phyloP scores from a whole-genome alignment of 30 jellyfish, hydroid and myxozoan species.

The Pseudorhiza aurosa region DNA sequence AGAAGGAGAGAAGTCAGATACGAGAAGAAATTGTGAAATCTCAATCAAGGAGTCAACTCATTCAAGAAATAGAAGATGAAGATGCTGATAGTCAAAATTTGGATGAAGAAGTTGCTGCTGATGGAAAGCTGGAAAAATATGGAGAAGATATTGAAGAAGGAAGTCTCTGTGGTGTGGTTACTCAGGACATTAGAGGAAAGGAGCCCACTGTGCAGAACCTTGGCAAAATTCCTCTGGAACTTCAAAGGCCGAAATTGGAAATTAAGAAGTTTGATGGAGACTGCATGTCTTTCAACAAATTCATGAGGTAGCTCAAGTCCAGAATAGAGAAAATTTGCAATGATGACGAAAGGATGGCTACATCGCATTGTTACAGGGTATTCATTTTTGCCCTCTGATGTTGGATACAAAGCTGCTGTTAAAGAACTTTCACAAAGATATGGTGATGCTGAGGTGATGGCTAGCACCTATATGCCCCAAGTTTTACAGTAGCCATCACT shows the following conservation, averaged over 20 bases:
- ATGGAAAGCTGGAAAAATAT: conserved; percentile 8
- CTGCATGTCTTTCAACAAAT: conserved; percentile 34
- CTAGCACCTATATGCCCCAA: conserved; percentile 14
- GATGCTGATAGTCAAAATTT: conserved; percentile 45
- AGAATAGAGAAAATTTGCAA: conserved; percentile 43
- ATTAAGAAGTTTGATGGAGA: conserved; percentile 52
- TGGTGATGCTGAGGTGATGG: conserved; percentile 30
- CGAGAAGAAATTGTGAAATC: conserved; percentile 31
- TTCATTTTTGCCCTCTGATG: conserved; percentile 27
- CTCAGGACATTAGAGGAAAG: neutral
- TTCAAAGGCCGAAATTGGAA: conserved; percentile 53
- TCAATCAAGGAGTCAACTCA: conserved; percentile 34
- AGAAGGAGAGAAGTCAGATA: conserved; percentile 27
- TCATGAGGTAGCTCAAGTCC: conserved; percentile 47
- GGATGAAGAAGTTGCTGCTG: too few species aligned
- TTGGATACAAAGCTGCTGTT: conserved; percentile 32
- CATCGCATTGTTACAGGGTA: conserved; percentile 49
- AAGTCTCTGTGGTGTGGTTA: conserved; percentile 22
- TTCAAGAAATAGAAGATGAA: conserved; percentile 50
- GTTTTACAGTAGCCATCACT: conserved; percentile 47
- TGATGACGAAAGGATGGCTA: conserved; percentile 60
- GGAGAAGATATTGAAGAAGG: neutral
- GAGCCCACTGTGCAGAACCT: conserved; percentile 12
- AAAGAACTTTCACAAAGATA: conserved; percentile 22
- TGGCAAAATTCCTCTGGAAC: conserved; percentile 49